Base-by-base conservation (phyloP, 2,797 vertebrate species). In the Furcifer pardalis region DNA sequence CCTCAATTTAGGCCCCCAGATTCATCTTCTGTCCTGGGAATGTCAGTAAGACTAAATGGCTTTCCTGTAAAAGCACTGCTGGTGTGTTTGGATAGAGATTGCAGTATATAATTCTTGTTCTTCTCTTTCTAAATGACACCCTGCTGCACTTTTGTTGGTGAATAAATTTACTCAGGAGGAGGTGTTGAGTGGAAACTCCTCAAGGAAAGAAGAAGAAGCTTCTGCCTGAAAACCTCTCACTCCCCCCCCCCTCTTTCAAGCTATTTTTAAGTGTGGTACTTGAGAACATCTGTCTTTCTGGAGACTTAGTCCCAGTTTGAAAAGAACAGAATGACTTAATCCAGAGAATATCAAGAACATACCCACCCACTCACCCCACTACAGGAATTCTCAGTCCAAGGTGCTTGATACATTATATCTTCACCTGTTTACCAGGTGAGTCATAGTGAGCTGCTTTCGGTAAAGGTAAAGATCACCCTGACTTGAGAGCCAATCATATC, bases 91-190 rank as follows among this genome's bases (percentile, higher is more conserved):
- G 15, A 59, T 15, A 46, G 37, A 42, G 19, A 52, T 27, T 52
- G 46, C 30, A 56, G 15, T 74, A 59, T 27, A 25, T 40, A 66
- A 21, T 25, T 60, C 42, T 25, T 72, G 17, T 74, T 27, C 76
- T 8, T 1, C 42, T 63, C 19, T 23, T 60, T 49, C 69, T 42
- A 49, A 79, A n/a, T n/a, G 68, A 40, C 66, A 73, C n/a, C 65
- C 17, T 49, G 32, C 32, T 72, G 25, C 40, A 72, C 44, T 56
- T 13, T 56, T 37, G 49, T 73, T 37, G 62, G 21, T 7, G 42
- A 56, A 66, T 66, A 65, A 25, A 75, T 80, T 65, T 79, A 80
- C 19, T 42, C 71, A 42, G 27, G 71, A 66, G 71, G 74, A 56
- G 32, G 56, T 75, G 44, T 62, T 72, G n/a, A n/a, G n/a, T n/a